Evolutionary conservation across 2,797 vertebrate genomes (phyloP).

Genomic region (Aythya fuligula): DNA sequence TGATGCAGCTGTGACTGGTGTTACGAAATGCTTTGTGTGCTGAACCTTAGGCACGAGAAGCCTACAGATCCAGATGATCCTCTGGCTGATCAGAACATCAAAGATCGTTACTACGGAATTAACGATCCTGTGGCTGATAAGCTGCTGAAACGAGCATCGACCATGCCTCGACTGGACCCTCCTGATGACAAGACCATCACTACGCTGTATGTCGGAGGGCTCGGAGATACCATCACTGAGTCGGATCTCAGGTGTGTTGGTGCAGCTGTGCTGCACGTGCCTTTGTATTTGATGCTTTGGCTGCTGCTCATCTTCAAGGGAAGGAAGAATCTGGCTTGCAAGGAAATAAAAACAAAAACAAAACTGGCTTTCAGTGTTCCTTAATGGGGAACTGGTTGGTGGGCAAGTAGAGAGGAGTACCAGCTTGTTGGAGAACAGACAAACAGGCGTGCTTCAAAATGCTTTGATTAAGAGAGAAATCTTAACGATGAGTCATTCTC

Average conservation of each 20-base stretch:
- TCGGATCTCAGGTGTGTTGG: conserved; percentile 91
- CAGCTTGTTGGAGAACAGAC: conserved; percentile 13
- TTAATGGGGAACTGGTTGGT: not conserved
- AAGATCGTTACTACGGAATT: conserved; percentile 97
- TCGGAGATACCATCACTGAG: conserved; percentile 95
- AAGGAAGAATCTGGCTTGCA: not conserved
- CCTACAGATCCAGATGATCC: conserved; percentile 98
- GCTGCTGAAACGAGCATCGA: conserved; percentile 93
- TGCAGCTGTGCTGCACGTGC: not conserved
- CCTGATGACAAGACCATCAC: conserved; percentile 98
- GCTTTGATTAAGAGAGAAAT: not conserved
- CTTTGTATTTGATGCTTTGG: not conserved
- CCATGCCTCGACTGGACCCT: conserved; percentile 95
- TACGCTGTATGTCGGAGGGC: conserved; percentile 94
- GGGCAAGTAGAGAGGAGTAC: conserved; percentile 33
- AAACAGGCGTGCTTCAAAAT: not conserved
- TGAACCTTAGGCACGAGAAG: conserved; percentile 90
- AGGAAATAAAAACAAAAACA: not conserved
- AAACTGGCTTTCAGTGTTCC: not conserved
- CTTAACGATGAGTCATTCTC: conserved; percentile 6
- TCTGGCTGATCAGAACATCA: conserved; percentile 98
- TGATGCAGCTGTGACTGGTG: not conserved
- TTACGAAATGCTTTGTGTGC: not conserved
- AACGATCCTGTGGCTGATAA: conserved; percentile 98
- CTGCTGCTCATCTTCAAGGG: not conserved